Evolutionary conservation across 2,797 vertebrate species (phyloP).

Genomic region (Syngnathus rostellatus): DNA sequence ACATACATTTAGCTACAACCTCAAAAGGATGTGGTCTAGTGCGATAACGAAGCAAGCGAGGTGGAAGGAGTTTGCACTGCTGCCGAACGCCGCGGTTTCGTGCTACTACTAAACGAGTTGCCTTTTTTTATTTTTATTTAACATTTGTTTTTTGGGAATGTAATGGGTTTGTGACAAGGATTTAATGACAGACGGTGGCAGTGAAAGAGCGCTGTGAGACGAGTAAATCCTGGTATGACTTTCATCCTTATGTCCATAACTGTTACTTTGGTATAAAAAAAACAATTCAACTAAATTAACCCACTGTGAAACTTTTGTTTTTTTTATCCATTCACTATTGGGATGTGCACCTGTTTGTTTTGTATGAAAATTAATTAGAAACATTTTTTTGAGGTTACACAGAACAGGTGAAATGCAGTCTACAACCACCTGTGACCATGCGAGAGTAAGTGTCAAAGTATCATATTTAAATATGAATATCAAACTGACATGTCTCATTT

Average conservation of each 20-base stretch:
- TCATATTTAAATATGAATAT: no score
- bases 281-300: no score
- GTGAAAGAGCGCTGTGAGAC: slow-evolving; percentile 56
- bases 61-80: slow-evolving; percentile 37
- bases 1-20: slow-evolving; percentile 23
- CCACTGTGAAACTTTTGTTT: no score
- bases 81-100: slow-evolving; percentile 13
- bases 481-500: not conserved
- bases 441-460: slow-evolving; percentile 54
- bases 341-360: not conserved
- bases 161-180: not conserved
- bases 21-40: slow-evolving; percentile 63
- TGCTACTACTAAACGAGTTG: not conserved
- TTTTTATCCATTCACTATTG: not conserved
- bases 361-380: not conserved
- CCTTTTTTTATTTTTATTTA: no score
- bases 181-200: slow-evolving; percentile 53
- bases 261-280: no score
- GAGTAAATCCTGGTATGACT: slow-evolving; percentile 65
- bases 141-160: not conserved
- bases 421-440: slow-evolving; percentile 54
- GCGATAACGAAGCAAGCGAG: slow-evolving; percentile 56
- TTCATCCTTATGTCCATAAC: no score
- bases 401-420: slow-evolving; percentile 39
- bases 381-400: slow-evolving; percentile 42